phyloP scores from a whole-genome alignment of 2,888 invertebrate species.

The Augiades crinisus region DNA sequence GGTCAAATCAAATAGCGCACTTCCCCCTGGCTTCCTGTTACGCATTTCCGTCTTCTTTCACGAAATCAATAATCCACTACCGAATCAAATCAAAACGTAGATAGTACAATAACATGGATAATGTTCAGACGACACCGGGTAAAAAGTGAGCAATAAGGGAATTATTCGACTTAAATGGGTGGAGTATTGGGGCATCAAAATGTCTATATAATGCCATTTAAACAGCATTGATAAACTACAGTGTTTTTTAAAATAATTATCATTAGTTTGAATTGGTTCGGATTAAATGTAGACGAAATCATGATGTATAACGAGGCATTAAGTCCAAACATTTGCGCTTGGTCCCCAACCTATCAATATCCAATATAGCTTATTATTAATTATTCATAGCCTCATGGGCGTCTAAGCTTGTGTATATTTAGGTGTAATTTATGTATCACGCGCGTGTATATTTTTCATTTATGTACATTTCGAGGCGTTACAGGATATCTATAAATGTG shows the following conservation, averaged over 20 bases:
- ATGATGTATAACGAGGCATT: constrained; percentile 35
- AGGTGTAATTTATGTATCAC: neutral
- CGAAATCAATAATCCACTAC: neutral
- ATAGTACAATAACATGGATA: constrained; percentile 67
- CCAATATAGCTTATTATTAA: constrained; percentile 13
- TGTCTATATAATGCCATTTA: constrained; percentile 71
- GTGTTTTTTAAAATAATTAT: constrained; percentile 77
- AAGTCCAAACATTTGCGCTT: constrained; percentile 22
- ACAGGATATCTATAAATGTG: too few species aligned
- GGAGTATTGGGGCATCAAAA: constrained; percentile 68
- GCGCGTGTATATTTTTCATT: neutral
- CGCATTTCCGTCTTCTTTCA: too few species aligned
- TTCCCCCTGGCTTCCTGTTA: too few species aligned
- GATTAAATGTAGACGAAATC: too few species aligned
- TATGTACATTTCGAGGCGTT: too few species aligned
- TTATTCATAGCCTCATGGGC: constrained; percentile 14
- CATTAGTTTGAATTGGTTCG: constrained; percentile 45
- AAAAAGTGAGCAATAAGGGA: constrained; percentile 71
- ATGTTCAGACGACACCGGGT: constrained; percentile 66
- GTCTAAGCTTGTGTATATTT: constrained; percentile 3
- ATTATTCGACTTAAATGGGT: constrained; percentile 63
- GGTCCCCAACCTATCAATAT: constrained; percentile 9
- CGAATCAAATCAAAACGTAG: constrained; percentile 20
- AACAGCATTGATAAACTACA: constrained; percentile 72
- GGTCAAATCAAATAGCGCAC: too few species aligned